Base-by-base conservation (phyloP, 2,797 vertebrate species). In the Liparis tanakae region DNA sequence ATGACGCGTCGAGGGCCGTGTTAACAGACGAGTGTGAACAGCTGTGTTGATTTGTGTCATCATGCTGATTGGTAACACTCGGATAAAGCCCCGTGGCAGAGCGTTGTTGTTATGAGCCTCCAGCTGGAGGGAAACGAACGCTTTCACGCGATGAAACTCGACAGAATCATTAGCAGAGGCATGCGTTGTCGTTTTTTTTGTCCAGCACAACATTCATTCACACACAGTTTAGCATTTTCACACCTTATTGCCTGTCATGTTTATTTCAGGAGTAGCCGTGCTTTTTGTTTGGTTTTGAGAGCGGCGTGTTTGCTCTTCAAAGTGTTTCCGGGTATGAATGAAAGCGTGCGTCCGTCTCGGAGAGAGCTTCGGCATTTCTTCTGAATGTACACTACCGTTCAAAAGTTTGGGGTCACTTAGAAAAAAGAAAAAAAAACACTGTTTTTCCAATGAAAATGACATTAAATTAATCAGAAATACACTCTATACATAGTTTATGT, bases 81-180 rank as follows among this genome's bases (percentile, higher is more conserved):
- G 17, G 54, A 74, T 78, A 76, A 76, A 82, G 71, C 62, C 58
- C 25, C 10, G 22, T 67, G 78, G 72, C 57, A 50, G 63, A 48
- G 50, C 6, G 10, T 65, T 73, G 10, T 65, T 73, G 76, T 86
- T 78, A 70, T 74, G 63, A 1, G 65, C 64, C 74, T 80, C 33
- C 48, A 79, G 80, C 85, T 76, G 85, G 55, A 86, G 59, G 44
- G 37, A 72, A 10, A 33, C 55, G 14, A 68, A 64, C 70, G 65
- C 57, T 68, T 73, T 62, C 55, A 65, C 46, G 20, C 72, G 82
- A 89, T 86, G 36, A 76, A 80, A 85, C 79, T 72, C 87, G 88
- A 87, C 82, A 88, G 78, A 67, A 53, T 80, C 71, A 79, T 88
- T 82, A 72, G 67, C 39, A 2, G 56, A 68, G 74, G 37, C 74